Evolutionary conservation across 1,140 invertebrate genomes (phyloP).

Genomic region (Brachionus calyciflorus): DNA sequence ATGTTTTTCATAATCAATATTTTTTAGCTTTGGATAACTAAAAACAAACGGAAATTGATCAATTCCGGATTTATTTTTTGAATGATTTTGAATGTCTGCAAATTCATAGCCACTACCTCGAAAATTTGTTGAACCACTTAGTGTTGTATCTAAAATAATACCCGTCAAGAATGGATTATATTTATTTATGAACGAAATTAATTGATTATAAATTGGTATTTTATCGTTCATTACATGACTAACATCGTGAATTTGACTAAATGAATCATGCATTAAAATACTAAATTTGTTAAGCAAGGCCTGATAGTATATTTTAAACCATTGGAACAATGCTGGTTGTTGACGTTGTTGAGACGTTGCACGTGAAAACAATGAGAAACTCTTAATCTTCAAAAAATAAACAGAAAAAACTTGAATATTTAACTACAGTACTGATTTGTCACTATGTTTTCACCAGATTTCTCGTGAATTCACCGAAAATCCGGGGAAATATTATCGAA

Average conservation of each 20-base stretch:
- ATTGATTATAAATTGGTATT: slow-evolving; percentile 11
- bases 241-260: not conserved
- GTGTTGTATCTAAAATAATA: slow-evolving; percentile 17
- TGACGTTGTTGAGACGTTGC: not conserved
- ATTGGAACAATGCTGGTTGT: slow-evolving; percentile 10
- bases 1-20: not conserved
- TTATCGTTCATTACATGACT: slow-evolving; percentile 12
- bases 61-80: not conserved
- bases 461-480: too few relatives aligned
- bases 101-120: slow-evolving; percentile 14
- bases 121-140: not conserved
- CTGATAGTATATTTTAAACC: slow-evolving; percentile 43
- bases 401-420: not conserved
- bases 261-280: slow-evolving; percentile 32
- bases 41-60: slow-evolving; percentile 8
- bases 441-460: too few relatives aligned
- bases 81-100: not conserved
- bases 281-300: slow-evolving; percentile 33
- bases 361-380: slow-evolving; percentile 4
- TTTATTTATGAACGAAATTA: slow-evolving; percentile 1
- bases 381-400: slow-evolving; percentile 20
- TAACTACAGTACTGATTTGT: too few relatives aligned
- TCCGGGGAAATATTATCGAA: too few relatives aligned
- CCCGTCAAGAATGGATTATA: not conserved
- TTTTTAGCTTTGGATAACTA: not conserved